These are phyloP conservation scores for Hybognathus amarus DNA, from an alignment of 2,797 vertebrate species.

Conservation along the genomic window DNA sequence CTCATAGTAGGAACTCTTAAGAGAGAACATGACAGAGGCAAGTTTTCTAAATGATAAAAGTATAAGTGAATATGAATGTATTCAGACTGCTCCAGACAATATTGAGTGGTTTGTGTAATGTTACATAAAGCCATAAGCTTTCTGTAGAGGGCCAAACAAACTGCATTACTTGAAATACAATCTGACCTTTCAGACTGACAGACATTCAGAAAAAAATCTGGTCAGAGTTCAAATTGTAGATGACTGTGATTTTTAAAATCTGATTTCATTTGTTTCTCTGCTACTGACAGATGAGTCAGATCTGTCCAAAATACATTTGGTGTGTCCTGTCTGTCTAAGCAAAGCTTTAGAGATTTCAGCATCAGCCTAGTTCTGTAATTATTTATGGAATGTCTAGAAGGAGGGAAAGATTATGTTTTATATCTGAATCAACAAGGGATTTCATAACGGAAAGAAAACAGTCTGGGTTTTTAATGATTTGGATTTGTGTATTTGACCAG, in stretches of 20 bases:
- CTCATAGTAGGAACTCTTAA: background rate
- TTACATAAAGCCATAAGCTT: background rate
- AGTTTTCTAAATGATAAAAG: background rate
- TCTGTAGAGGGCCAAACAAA: background rate
- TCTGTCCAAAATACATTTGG: background rate
- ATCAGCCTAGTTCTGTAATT: background rate
- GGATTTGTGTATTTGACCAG: background rate
- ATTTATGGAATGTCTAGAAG: slow-evolving; percentile 7
- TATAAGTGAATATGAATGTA: background rate
- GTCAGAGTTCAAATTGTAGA: background rate
- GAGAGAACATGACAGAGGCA: background rate
- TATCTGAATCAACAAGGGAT: background rate
- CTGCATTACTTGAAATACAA: background rate
- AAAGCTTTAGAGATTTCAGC: slow-evolving; percentile 11
- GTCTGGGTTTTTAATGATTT: slow-evolving; percentile 4
- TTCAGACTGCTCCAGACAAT: background rate
- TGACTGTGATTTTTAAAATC: background rate
- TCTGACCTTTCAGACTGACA: slow-evolving; percentile 11
- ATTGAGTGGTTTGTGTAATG: background rate
- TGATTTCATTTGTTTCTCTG: background rate
- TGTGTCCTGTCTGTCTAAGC: background rate
- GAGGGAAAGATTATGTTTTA: background rate
- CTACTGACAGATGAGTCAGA: slow-evolving; percentile 10
- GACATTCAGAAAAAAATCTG: background rate
- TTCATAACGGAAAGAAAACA: slow-evolving; percentile 4